Evolutionary conservation across 2,888 invertebrate species (phyloP).

Genomic region (Chromoteleia sp.): DNA sequence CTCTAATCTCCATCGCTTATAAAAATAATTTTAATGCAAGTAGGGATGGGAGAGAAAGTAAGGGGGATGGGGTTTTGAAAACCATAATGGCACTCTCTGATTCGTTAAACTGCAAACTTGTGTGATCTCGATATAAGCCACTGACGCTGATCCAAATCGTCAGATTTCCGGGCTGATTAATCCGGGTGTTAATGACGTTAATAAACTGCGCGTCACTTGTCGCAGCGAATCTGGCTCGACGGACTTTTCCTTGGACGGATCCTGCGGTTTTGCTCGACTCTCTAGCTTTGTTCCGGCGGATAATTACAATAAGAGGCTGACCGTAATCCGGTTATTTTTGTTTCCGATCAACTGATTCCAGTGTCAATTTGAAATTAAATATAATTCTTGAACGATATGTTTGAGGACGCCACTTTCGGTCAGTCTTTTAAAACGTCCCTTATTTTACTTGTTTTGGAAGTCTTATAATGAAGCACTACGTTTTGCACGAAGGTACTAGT

Average conservation of each 20-base stretch:
- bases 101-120: constrained; percentile 16
- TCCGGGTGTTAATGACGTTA: constrained; percentile 17
- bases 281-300: constrained; percentile 13
- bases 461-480: too few species aligned
- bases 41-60: background rate
- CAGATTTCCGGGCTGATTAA: constrained; percentile 34
- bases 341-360: background rate
- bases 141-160: constrained; percentile 29
- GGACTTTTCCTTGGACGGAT: constrained; percentile 6
- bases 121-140: constrained; percentile 10
- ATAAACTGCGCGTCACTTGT: constrained; percentile 35
- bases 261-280: constrained; percentile 10
- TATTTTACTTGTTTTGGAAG: too few species aligned
- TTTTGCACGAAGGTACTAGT: too few species aligned
- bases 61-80: background rate
- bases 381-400: background rate
- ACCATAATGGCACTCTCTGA: constrained; percentile 21
- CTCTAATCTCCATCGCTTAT: background rate
- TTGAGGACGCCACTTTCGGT: too few species aligned
- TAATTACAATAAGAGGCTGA: background rate
- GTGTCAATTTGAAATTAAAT: background rate
- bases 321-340: background rate
- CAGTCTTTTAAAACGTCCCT: too few species aligned
- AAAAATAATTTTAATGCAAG: constrained; percentile 11
- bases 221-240: constrained; percentile 11